Evolutionary conservation across 2,113 vertebrate species (phyloP).

Genomic region (Steatornis caripensis): DNA sequence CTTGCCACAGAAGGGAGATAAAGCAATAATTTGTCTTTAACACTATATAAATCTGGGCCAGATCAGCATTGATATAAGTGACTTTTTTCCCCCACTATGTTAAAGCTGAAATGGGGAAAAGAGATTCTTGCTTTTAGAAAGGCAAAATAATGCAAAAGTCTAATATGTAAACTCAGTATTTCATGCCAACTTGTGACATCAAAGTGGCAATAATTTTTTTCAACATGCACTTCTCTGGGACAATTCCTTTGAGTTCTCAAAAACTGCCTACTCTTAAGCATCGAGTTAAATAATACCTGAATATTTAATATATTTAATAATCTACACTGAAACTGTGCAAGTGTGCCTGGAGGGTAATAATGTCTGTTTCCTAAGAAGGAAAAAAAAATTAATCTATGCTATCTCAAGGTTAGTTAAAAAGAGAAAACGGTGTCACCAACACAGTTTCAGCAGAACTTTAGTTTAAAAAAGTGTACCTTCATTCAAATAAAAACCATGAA

Average conservation of each 20-base stretch:
- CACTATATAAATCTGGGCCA: not conserved
- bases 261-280: not conserved
- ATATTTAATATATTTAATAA: not conserved
- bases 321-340: not conserved
- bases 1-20: not conserved
- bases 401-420: not conserved
- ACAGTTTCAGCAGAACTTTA: not conserved
- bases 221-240: not conserved
- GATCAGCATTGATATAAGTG: not conserved
- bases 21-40: not conserved
- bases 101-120: not conserved
- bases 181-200: not conserved
- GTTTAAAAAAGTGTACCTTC: not conserved
- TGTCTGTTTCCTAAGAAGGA: not conserved
- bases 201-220: not conserved
- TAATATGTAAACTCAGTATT: not conserved
- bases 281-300: not conserved
- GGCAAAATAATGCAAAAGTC: not conserved
- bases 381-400: not conserved
- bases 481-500: not conserved
- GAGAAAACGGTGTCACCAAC: not conserved
- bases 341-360: rapidly evolving
- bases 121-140: not conserved
- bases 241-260: not conserved
- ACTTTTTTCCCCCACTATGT: too few relatives aligned